Base-by-base conservation (phyloP, 2,797 vertebrate species). In the Mustela erminea region DNA sequence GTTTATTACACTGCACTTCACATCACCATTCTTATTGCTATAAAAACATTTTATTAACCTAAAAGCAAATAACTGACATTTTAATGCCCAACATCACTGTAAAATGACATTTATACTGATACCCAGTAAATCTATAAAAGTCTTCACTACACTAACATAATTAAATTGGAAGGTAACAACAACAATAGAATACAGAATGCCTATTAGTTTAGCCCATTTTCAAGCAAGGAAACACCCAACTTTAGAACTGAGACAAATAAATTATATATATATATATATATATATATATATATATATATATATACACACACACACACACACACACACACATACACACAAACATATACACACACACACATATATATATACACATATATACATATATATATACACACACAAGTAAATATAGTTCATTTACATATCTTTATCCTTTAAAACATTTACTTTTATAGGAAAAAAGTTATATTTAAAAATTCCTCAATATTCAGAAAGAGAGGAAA, bases 31-130 rank as follows among this genome's bases (percentile, higher is more conserved):
- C 75, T 87, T 96, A 82, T 96, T 97, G 94, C 74, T 97, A 66
- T 97, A 97, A 98, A 98, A 97, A 93, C 5, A 87, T 97, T 98
- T 98, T 98, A 98, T 98, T 98, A 98, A 98, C 96, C 89, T 98
- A 98, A 98, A 98, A 98, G 97, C 97, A 98, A 96, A 95, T 93
- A 98, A 97, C 96, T 98, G 98, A 97, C 97, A 98, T 97, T 98
- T 98, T 98, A 98, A 98, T 96, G 98, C 56, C 83, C 78, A 91
- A 93, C 96, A 98, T 97, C 95, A 97, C 88, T 96, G 97, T 97
- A 96, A 97, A 98, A 98, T 92, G 96, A 90, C 98, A 98, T 98
- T 98, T 98, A 98, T 94, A 98, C 98, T 98, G 97, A 97, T 98
- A 80, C 58, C 87, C 85, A 95, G 93, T 98, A 98, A 98, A 98